Evolutionary conservation across 2,888 invertebrate genomes (phyloP).

Genomic region (Chorisops tibialis): DNA sequence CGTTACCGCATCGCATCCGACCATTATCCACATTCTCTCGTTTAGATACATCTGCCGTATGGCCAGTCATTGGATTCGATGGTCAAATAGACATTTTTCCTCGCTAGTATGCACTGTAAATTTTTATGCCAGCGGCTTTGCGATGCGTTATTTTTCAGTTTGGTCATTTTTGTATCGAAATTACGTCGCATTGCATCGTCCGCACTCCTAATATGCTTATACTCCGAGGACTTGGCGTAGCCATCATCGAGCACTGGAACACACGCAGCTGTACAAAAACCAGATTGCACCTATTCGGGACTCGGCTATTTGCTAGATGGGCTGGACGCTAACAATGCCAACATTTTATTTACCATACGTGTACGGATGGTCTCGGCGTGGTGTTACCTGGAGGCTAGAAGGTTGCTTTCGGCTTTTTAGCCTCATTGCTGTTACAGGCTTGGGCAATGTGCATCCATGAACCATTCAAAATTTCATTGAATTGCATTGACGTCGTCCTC

Average conservation of each 20-base stretch:
- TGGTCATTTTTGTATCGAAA: no score
- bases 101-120: no score
- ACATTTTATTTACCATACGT: conserved; percentile 9
- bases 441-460: no score
- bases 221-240: neutral
- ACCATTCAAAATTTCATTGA: conserved; percentile 9
- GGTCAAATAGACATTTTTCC: no score
- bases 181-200: no score
- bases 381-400: neutral
- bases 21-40: neutral
- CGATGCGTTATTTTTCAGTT: no score
- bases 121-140: neutral
- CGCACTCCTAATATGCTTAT: neutral
- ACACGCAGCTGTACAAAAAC: no score
- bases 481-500: neutral
- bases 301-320: neutral
- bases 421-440: no score
- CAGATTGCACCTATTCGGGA: neutral
- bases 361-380: neutral
- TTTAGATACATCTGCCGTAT: neutral
- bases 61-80: neutral
- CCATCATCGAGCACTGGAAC: neutral
- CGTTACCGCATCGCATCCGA: neutral
- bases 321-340: neutral
- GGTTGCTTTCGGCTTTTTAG: no score